Percentiles rank a stretch among this genome's conserved stretches.
phyloP scores from a whole-genome alignment of 2,113 vertebrate species.

The Riparia riparia region DNA sequence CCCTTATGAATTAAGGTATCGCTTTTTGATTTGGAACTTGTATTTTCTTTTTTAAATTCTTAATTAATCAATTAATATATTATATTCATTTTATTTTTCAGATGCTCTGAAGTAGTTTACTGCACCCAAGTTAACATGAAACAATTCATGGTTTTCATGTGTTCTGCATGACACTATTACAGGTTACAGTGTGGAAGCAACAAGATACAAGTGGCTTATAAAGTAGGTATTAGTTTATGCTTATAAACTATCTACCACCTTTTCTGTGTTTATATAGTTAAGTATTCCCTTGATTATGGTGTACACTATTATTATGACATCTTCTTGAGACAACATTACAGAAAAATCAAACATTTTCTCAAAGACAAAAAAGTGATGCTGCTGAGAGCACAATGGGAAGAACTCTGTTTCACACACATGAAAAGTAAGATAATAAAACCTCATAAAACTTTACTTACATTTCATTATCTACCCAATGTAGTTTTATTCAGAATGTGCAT shows the following conservation, averaged over 20 bases:
- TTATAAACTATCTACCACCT: background rate
- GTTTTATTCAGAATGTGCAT: background rate
- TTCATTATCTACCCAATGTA: background rate
- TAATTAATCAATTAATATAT: no score
- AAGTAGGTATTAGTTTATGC: background rate
- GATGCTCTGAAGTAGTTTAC: background rate
- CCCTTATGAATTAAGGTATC: background rate
- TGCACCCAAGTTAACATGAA: background rate
- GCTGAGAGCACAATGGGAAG: background rate
- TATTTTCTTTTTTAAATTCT: background rate
- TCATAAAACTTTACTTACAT: background rate
- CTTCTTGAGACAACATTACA: background rate
- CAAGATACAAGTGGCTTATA: background rate
- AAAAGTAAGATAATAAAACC: background rate
- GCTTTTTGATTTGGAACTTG: background rate
- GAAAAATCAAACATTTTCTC: background rate
- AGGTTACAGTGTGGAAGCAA: background rate
- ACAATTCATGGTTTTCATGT: background rate
- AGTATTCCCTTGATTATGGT: background rate
- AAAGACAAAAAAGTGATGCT: background rate
- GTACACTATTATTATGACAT: background rate
- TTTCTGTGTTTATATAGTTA: background rate
- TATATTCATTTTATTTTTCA: background rate
- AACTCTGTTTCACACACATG: background rate
- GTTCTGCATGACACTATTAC: background rate